Evolutionary conservation across 2,113 vertebrate genomes (phyloP).

Genomic region (Micronisus gabar): DNA sequence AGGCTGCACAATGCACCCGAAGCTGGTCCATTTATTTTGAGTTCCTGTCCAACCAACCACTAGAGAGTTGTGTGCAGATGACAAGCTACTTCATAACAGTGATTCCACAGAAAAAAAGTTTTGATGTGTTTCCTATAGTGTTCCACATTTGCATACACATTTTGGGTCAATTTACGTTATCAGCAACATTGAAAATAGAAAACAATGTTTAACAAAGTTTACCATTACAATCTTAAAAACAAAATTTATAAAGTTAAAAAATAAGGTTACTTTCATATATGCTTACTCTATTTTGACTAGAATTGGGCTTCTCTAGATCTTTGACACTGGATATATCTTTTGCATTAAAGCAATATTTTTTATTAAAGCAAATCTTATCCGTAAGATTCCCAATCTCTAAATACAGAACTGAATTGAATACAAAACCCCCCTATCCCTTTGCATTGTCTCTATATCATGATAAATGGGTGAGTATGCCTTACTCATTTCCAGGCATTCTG

Average conservation of each 20-base stretch:
- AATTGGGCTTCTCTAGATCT: neutral
- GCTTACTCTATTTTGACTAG: neutral
- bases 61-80: neutral
- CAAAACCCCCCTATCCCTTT: fast-evolving
- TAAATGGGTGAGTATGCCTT: neutral
- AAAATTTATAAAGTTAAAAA: neutral
- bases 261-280: neutral
- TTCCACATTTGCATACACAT: fast-evolving
- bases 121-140: neutral
- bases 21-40: neutral
- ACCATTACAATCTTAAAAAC: neutral
- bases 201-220: neutral
- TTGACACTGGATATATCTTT: neutral
- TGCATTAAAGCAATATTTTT: neutral
- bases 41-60: neutral
- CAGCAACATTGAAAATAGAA: neutral
- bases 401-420: neutral
- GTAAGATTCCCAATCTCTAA: neutral
- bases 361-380: neutral
- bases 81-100: neutral
- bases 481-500: neutral
- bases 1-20: neutral
- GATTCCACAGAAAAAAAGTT: neutral
- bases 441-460: neutral
- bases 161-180: neutral